A percentile compares a stretch with the other conserved stretches of the same genome.
Conservation (phyloP, 92 coral and sea anemone genomes). For the Galaxea fascicularis region DNA sequence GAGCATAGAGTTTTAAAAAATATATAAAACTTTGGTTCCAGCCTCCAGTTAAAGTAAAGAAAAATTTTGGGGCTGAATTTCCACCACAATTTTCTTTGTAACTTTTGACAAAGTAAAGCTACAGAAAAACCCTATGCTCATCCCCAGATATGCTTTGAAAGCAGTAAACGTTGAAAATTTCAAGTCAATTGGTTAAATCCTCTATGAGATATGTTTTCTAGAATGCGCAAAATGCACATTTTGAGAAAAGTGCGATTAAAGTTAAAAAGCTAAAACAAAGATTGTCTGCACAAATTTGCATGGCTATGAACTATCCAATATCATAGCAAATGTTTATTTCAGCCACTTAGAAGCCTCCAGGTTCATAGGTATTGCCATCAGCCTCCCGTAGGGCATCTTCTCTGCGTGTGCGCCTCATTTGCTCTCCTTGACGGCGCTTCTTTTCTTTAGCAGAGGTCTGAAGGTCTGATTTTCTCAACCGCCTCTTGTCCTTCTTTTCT, state of each 20-base stretch:
- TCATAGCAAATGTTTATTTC: too few relatives aligned
- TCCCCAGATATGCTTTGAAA: too few relatives aligned
- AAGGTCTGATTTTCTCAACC: conserved; percentile 45
- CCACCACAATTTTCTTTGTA: conserved; percentile 9
- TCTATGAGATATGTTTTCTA: conserved; percentile 57
- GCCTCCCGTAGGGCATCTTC: conserved; percentile 57
- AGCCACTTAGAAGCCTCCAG: conserved; percentile 51
- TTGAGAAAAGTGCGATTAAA: conserved; percentile 48
- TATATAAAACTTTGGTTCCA: conserved; percentile 24
- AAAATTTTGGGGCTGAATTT: too few relatives aligned
- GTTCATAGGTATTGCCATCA: conserved; percentile 55
- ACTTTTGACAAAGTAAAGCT: conserved; percentile 32
- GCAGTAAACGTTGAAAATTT: too few relatives aligned
- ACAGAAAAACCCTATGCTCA: conserved; percentile 37
- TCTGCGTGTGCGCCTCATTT: conserved; percentile 10
- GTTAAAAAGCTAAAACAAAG: too few relatives aligned
- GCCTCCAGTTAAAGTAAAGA: conserved; percentile 16
- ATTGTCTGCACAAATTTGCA: too few relatives aligned
- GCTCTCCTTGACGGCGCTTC: conserved; percentile 45
- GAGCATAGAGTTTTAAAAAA: conserved; percentile 51
- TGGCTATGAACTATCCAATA: too few relatives aligned
- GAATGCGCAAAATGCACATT: conserved; percentile 29
- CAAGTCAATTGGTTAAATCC: conserved; percentile 27
- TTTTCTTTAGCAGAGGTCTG: conserved; percentile 42
- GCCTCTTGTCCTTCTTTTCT: conserved; percentile 55